Evolutionary conservation across 2,888 invertebrate genomes (phyloP), one percentile per base, ranked within the genome.

Genomic region (Mythimna lalbum): DNA sequence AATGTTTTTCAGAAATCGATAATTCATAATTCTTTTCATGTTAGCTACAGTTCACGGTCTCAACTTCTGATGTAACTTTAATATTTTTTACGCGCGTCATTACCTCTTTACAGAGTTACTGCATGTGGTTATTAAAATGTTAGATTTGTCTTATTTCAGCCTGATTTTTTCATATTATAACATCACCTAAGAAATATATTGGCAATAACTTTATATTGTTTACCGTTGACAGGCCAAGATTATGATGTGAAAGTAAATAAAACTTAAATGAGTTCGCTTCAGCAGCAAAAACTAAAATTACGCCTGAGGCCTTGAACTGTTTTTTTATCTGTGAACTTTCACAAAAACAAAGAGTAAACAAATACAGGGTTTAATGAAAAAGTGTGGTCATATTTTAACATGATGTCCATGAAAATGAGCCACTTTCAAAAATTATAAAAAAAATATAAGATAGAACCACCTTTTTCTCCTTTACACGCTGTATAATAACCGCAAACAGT

Each of bases 261-360:
- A 69, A 69, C 10, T 21, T 14, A 62, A 19, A 70, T 36, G 47
- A 50, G 55, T 27, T 10, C 57, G 49, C 39, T 64, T 62, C 31
- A 53, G 21, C 69, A 64, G 49, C 66, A 70, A 59, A 72, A 66
- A 63, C 27, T 70, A 69, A 59, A 76, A 72, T 50, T 67, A 14
- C 43, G 73, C 59, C 61, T 17, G 63, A 71, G 81, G 73, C 84
- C 73, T 81, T 79, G 77, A 80, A 71, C 62, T 76, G 43, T 81
- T 81, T 70, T 77, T 73, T 53, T 80, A 61, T 56, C 21, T 36
- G n/a, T 49, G 23, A 74, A 83, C 85, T 83, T 85, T 85, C 84
- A 85, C 81, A 77, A 77, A 73, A 77, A 75, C 76, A 78, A 49
- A 77, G 19, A 69, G 62, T 75, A 77, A 59, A 69, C 47, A 82